Base-by-base conservation (phyloP, 2,888 invertebrate species). In the Stictocephala bisonia region DNA sequence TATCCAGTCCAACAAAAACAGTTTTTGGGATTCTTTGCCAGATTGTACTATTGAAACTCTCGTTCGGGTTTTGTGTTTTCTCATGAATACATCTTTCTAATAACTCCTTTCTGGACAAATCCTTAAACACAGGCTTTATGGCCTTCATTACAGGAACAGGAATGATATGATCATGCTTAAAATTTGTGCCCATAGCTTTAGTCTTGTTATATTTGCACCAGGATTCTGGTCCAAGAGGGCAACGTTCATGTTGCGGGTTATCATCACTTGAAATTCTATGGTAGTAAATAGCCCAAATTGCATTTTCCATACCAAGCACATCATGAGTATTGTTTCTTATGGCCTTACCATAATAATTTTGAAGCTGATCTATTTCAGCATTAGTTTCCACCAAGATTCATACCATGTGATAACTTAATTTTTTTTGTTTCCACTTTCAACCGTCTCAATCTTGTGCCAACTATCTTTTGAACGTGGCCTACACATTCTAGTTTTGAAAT, bases 21-120 rank as follows among this genome's bases (percentile, higher is more conserved):
- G 26, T 56, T 56, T 56, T 56, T 7, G 6, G 3, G 20, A 56
- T 13, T 26, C 56, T 56, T 48, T 48, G 48, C 48, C 58, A 58
- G 13, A 58, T 58, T 11, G 24, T 27, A 20, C 29, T 26, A 31
- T 70, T 75, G 11, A 75, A 24, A 44, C 64, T 64, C 13, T 31
- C 31, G 22, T 58, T 64, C 2, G 64, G 64, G 41, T 41, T 35
- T 40, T 64, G 35, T 6, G 73, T 71, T 15, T 53, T 58, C 1
- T 71, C 73, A 31, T 68, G 71, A 15, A 75, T 29, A 51, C 73
- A 75, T 22, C 66, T 41, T 18, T 58, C 58, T 40, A 40, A 68
- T 22, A 24, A 71, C 24, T n/a, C 66, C 11, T 48, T 13, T 13
- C 48, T 26, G 20, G 35, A 29, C 1, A 64, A n/a, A 40, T 31